Conservation (phyloP, 2,888 invertebrate species). For the Belgica antarctica region DNA sequence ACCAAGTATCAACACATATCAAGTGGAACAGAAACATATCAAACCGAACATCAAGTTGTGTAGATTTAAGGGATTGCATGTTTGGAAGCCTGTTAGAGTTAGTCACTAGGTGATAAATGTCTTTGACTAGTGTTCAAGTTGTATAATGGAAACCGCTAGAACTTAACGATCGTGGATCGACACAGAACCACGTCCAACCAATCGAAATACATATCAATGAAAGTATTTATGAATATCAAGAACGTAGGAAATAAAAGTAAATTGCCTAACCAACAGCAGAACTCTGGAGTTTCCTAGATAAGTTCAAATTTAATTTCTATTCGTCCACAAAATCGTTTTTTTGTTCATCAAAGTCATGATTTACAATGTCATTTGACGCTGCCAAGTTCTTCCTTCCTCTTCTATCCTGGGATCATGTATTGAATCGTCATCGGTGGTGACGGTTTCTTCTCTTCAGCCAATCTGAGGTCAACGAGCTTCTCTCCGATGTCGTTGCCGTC, state of each 20-base stretch:
- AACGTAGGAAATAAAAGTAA: conserved; percentile 18
- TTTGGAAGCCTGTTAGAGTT: neutral
- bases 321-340: too few relatives aligned
- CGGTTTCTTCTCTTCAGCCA: too few relatives aligned
- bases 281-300: neutral
- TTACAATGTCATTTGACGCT: too few relatives aligned
- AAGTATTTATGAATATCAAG: conserved; percentile 3
- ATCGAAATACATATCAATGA: conserved; percentile 22
- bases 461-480: too few relatives aligned
- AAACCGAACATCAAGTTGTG: neutral
- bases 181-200: neutral
- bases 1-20: conserved; percentile 42
- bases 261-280: neutral
- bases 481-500: too few relatives aligned
- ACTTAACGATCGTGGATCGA: neutral
- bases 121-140: neutral
- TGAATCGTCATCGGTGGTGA: too few relatives aligned
- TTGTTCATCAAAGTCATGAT: too few relatives aligned
- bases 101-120: neutral
- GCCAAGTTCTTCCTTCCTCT: too few relatives aligned
- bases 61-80: neutral
- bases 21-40: conserved; percentile 36
- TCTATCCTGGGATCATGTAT: too few relatives aligned
- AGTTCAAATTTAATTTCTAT: too few relatives aligned
- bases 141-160: neutral